Evolutionary conservation across 1,140 invertebrate species (phyloP).

Genomic region (Pogonus chalceus): DNA sequence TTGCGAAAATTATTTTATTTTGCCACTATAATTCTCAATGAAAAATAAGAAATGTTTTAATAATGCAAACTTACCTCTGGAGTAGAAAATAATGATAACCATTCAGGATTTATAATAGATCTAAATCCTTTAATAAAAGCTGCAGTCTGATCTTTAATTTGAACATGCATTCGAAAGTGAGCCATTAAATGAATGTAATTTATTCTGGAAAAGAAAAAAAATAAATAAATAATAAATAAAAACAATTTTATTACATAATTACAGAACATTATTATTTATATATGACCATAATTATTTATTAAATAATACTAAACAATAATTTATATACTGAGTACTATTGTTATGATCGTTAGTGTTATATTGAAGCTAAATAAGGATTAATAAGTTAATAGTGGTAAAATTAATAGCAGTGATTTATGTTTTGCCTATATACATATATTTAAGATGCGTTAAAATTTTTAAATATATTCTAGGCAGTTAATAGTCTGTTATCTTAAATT

Average conservation of each 20-base stretch:
- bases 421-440: no score
- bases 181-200: conserved; percentile 98
- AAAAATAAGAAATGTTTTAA: no score
- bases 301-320: neutral
- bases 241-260: conserved; percentile 7
- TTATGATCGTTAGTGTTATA: no score
- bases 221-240: conserved; percentile 12
- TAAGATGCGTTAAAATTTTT: no score
- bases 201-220: conserved; percentile 55
- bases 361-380: no score
- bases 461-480: no score
- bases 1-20: no score
- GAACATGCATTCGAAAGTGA: conserved; percentile 93
- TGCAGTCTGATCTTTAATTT: conserved; percentile 92
- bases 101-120: conserved; percentile 89
- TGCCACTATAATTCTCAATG: no score
- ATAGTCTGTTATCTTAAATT: no score
- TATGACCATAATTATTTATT: neutral
- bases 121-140: conserved; percentile 95
- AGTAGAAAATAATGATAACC: conserved; percentile 91
- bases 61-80: conserved; percentile 81
- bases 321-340: no score
- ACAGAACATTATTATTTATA: conserved; percentile 1
- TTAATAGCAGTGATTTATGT: no score
- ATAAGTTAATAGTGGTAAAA: no score